Base-by-base conservation (phyloP, 2,888 invertebrate genomes). In the Euclidia mi region DNA sequence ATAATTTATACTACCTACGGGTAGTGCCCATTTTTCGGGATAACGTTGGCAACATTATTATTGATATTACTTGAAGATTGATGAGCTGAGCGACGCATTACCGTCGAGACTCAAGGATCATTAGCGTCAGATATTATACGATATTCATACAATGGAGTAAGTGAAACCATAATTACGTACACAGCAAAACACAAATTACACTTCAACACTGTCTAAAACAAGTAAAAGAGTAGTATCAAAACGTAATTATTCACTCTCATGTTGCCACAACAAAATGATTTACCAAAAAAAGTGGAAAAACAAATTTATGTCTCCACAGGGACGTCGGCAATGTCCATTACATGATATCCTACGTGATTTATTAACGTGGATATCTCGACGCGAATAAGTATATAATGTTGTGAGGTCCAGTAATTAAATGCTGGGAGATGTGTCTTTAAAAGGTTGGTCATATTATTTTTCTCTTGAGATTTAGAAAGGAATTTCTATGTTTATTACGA, bases 301-400 rank as follows among this genome's bases (percentile, higher is more conserved):
- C 86, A 79, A 90, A 92, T 92, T 92, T 92, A 92, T 91, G 88
- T 84, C 82, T 89, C 91, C 82, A 82, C 79, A 75, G 91, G 90
- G 92, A 91, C 85, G 71, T 81, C 76, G 76, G 61, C 77, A 89
- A 90, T 91, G 89, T 91, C 90, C 90, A 90, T 92, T 92, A 91
- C 91, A 85, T 84, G 90, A 89, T 92, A 91, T 92, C 91, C 90
- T 88, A 66, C 87, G 88, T 92, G 92, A 93, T 94, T 92, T 93
- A 92, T 92, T 90, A 84, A 81, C 77, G 77, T 81, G 79, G 82
- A 82, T 86, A 89, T 87, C 88, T 84, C 83, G 80, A 67, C 67
- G 84, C 82, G 82, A 86, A 87, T 82, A 84, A 79, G 76, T 81
- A 82, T 84, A 85, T 86, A 84, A 84, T 80, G 65, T 76, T 80